phyloP scores from a whole-genome alignment of 1,140 invertebrate genomes.

The Nephotettix cincticeps region DNA sequence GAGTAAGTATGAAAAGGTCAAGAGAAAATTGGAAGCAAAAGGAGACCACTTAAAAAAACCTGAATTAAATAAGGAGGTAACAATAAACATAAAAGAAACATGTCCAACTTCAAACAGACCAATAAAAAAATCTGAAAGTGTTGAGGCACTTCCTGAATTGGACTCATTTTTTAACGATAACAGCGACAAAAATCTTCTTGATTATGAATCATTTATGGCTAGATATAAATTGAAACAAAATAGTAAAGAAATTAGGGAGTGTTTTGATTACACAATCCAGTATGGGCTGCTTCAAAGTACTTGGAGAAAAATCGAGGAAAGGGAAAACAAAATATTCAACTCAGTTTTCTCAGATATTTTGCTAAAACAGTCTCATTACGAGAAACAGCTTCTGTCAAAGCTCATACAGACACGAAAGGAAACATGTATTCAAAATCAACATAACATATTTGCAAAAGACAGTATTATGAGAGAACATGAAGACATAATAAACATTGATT shows the following conservation, averaged over 20 bases:
- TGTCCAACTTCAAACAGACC: not conserved
- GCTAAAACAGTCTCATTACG: slow-evolving; percentile 58
- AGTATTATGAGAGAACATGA: not conserved
- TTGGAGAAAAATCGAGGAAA: slow-evolving; percentile 45
- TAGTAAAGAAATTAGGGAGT: slow-evolving; percentile 32
- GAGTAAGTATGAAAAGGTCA: slow-evolving; percentile 49
- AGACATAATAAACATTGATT: slow-evolving; percentile 50
- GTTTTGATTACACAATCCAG: slow-evolving; percentile 43
- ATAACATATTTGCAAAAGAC: slow-evolving; percentile 44
- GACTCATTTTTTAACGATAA: not conserved
- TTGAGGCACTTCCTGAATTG: slow-evolving; percentile 1
- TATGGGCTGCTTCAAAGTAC: slow-evolving; percentile 43
- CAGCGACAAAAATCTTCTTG: not conserved
- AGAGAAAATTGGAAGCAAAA: slow-evolving; percentile 44
- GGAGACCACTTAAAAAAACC: slow-evolving; percentile 41
- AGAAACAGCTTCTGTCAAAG: slow-evolving; percentile 61
- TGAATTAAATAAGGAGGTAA: not conserved
- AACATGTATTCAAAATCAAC: slow-evolving; percentile 52
- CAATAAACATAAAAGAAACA: not conserved
- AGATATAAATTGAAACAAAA: slow-evolving; percentile 41
- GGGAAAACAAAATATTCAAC: slow-evolving; percentile 53
- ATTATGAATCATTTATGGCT: not conserved
- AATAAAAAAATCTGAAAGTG: not conserved
- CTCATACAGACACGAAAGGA: slow-evolving; percentile 57
- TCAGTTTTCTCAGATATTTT: slow-evolving; percentile 53